phyloP scores from a whole-genome alignment of 1,140 invertebrate genomes.

The Xylocopa sonorina region DNA sequence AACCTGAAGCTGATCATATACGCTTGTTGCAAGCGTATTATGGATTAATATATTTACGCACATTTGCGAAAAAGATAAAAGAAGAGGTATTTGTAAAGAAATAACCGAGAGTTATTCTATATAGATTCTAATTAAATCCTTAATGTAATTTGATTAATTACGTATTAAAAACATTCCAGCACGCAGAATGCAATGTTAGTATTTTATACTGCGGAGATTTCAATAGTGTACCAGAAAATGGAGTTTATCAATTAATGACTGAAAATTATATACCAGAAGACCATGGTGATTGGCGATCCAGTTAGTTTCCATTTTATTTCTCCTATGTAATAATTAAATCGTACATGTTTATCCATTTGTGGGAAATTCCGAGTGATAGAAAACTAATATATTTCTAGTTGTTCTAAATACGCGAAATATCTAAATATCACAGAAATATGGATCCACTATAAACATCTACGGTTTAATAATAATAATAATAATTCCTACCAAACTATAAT shows the following conservation, averaged over 20 bases:
- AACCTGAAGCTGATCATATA: conserved; percentile 93
- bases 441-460: no score
- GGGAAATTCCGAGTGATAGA: no score
- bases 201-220: conserved; percentile 93
- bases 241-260: conserved; percentile 89
- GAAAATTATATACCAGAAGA: conserved; percentile 84
- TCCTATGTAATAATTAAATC: background rate
- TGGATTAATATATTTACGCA: conserved; percentile 83
- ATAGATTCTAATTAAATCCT: background rate
- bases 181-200: conserved; percentile 82
- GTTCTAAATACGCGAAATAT: no score
- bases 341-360: no score
- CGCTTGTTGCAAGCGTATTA: conserved; percentile 90
- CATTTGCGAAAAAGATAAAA: conserved; percentile 79
- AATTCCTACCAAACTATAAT: background rate
- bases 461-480: no score
- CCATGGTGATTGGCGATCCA: conserved; percentile 89
- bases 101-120: background rate
- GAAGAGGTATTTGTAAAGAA: conserved; percentile 77
- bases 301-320: conserved; percentile 83
- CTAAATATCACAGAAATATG: no score
- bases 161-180: conserved; percentile 77
- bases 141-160: background rate
- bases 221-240: conserved; percentile 92
- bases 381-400: no score